phyloP scores from a whole-genome alignment of 1,140 invertebrate species.

The Alviniconcha marisindica region DNA sequence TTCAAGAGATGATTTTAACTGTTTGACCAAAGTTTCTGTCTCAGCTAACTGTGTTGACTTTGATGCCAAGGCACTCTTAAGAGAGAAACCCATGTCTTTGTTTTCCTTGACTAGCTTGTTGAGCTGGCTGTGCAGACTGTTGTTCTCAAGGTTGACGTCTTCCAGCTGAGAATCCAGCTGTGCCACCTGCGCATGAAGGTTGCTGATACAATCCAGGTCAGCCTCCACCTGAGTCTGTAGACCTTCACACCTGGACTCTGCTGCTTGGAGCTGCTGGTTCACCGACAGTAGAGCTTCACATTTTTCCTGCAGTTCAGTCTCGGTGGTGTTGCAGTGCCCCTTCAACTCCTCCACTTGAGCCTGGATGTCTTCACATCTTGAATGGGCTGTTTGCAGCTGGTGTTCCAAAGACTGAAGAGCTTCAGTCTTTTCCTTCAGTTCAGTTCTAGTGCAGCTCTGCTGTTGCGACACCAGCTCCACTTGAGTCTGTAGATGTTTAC shows the following conservation, averaged over 20 bases:
- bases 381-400: too few relatives aligned
- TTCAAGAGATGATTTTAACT: conserved; percentile 14
- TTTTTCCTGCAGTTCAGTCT: too few relatives aligned
- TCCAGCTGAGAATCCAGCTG: conserved; percentile 13
- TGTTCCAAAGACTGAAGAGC: too few relatives aligned
- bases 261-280: neutral
- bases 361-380: too few relatives aligned
- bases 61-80: neutral
- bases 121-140: neutral
- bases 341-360: too few relatives aligned
- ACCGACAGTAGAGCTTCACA: too few relatives aligned
- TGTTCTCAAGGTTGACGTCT: conserved; percentile 15
- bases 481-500: too few relatives aligned
- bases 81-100: neutral
- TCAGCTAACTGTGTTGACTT: neutral
- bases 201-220: neutral
- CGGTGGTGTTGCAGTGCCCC: too few relatives aligned
- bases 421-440: too few relatives aligned
- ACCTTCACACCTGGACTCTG: neutral
- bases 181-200: neutral
- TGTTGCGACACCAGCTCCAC: too few relatives aligned
- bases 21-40: neutral
- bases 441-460: too few relatives aligned
- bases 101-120: neutral
- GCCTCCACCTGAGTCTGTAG: neutral